Evolutionary conservation across 2,113 vertebrate genomes (phyloP), one percentile per base, ranked within the genome.

Genomic region (Semicossyphus pulcher): DNA sequence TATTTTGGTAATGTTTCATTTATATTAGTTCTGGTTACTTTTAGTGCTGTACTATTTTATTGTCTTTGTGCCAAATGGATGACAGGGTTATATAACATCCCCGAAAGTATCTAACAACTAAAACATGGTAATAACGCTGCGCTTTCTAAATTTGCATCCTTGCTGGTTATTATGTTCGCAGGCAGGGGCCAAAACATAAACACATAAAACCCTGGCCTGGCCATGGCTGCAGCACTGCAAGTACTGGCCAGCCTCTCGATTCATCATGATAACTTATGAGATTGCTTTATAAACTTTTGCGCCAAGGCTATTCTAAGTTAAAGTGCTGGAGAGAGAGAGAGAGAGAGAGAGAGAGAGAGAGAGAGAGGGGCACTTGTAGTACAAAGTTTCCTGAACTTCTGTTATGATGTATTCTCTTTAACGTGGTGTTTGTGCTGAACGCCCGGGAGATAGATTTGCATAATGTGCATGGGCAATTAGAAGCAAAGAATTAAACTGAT

Each of bases 151-250:
- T n/a, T n/a, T n/a, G n/a, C n/a, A n/a, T n/a, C n/a, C n/a, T n/a
- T n/a, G n/a, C n/a, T n/a, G 49, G 31, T 59, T 84, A 45, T 69
- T 52, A 75, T 70, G 81, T 79, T 86, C 60, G 72, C 66, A 81
- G 68, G 71, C 79, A 63, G 62, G 47, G 57, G 76, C 68, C 58
- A 81, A 65, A 34, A 66, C 66, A 89, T 88, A 79, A 78, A 67
- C 53, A 78, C 61, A 86, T 86, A 51, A 76, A 90, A 76, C 28
- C 68, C 10, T 31, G 49, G 72, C 8, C 53, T 9, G 39, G 20
- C 36, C 59, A 44, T 32, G 49, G 64, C 15, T 45, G 32, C 44
- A 25, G 20, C 29, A 39, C n/a, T 23, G 18, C 3, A 12, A 49
- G 52, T 34, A 23, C 41, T 1, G 20, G 20, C 59, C 31, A 51